Conservation (phyloP, 2,888 invertebrate species). For the Eupithecia subumbrata region DNA sequence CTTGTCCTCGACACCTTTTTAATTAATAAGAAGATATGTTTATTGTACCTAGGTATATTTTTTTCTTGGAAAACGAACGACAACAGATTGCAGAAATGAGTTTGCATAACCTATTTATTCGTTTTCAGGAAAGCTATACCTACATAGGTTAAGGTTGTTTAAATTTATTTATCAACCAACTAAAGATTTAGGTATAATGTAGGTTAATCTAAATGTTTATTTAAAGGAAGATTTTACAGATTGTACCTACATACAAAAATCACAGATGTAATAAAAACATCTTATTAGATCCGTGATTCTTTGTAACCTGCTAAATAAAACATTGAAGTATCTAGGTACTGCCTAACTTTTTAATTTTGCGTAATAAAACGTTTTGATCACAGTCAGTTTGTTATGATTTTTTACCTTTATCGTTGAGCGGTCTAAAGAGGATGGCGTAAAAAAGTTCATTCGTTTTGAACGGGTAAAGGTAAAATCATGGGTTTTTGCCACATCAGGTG, state of each 20-base stretch:
- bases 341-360: not conserved
- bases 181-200: not conserved
- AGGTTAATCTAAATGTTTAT: not conserved
- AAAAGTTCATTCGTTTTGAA: conserved; percentile 28
- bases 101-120: not conserved
- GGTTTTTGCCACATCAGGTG: conserved; percentile 40
- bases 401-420: not conserved
- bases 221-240: not conserved
- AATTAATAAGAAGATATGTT: conserved; percentile 41
- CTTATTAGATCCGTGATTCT: too few species aligned
- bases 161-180: not conserved
- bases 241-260: too few species aligned
- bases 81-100: not conserved
- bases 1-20: conserved; percentile 60
- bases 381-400: not conserved
- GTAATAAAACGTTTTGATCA: not conserved
- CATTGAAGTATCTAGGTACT: too few species aligned
- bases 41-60: not conserved
- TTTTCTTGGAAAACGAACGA: not conserved
- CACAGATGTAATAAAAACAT: too few species aligned
- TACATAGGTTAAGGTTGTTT: not conserved
- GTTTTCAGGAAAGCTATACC: not conserved
- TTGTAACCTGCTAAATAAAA: not conserved
- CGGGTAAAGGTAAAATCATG: conserved; percentile 26
- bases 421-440: conserved; percentile 9